These are phyloP conservation scores for Trogon surrucura DNA, from an alignment of 2,113 vertebrate species.

Conservation along the genomic window DNA sequence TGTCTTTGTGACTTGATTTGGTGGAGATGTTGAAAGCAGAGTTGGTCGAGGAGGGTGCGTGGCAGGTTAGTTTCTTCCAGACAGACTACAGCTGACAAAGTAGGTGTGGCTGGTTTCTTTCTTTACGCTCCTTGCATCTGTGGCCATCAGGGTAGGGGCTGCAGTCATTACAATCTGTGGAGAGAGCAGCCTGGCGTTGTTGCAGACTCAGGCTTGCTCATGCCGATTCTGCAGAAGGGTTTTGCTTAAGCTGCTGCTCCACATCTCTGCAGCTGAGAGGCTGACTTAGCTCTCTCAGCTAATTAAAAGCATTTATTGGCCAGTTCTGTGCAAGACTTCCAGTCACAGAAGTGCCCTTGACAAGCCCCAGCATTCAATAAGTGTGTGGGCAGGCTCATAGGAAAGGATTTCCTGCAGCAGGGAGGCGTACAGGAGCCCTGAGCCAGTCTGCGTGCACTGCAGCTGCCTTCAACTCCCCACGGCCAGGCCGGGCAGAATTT, in stretches of 20 bases:
- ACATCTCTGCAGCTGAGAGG: neutral
- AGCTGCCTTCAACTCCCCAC: neutral
- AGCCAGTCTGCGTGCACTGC: neutral
- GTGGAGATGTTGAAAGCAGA: neutral
- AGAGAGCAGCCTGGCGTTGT: neutral
- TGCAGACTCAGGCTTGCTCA: neutral
- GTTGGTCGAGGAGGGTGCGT: neutral
- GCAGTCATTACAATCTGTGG: neutral
- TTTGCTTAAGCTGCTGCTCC: neutral
- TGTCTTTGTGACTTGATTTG: neutral
- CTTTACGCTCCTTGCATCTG: neutral
- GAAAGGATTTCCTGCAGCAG: neutral
- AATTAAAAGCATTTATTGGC: slow-evolving; percentile 13
- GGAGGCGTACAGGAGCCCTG: neutral
- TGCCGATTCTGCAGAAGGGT: neutral
- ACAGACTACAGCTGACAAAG: neutral
- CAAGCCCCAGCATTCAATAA: neutral
- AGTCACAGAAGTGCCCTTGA: neutral
- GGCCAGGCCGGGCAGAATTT: neutral
- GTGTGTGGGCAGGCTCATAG: neutral
- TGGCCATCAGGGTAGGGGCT: neutral
- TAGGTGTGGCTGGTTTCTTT: neutral
- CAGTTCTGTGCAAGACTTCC: neutral
- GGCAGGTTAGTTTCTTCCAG: neutral
- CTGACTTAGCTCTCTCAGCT: neutral